Percentiles rank a stretch among this genome's conserved stretches.
Conservation (phyloP, 92 coral and sea anemone genomes). For the Ricordea florida region DNA sequence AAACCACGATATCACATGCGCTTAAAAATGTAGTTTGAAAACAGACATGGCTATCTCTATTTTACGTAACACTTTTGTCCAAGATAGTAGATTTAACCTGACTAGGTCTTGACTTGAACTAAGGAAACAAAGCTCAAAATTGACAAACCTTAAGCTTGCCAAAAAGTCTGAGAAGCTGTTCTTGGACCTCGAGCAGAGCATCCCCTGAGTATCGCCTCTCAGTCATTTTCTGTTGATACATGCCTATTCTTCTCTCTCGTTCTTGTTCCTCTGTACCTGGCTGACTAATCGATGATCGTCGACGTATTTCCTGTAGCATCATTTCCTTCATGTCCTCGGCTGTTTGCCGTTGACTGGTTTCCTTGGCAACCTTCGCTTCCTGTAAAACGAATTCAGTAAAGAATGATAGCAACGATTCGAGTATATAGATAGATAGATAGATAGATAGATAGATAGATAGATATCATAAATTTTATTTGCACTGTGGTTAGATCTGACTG, state of each 20-base stretch:
- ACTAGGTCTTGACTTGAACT: too few relatives aligned
- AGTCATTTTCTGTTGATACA: conserved; percentile 45
- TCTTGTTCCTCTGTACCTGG: conserved; percentile 57
- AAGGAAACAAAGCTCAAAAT: neutral
- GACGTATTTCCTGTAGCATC: conserved; percentile 80
- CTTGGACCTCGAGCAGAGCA: conserved; percentile 83
- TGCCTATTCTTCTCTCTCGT: conserved; percentile 56
- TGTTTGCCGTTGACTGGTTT: conserved; percentile 38
- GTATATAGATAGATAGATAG: too few relatives aligned
- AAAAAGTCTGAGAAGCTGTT: conserved; percentile 81
- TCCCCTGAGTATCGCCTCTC: conserved; percentile 54
- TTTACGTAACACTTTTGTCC: too few relatives aligned
- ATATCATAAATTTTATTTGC: too few relatives aligned
- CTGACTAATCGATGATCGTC: conserved; percentile 42
- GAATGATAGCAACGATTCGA: neutral
- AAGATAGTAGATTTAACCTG: too few relatives aligned
- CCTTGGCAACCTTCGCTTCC: conserved; percentile 67
- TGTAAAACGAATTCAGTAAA: neutral
- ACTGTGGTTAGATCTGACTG: too few relatives aligned
- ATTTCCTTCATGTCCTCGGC: conserved; percentile 84
- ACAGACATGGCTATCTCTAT: too few relatives aligned
- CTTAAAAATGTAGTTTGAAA: neutral
- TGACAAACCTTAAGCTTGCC: conserved; percentile 81
- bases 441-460: too few relatives aligned
- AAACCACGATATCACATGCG: neutral